Evolutionary conservation across 2,888 invertebrate species (phyloP).

Genomic region (Lycaena phlaeas): DNA sequence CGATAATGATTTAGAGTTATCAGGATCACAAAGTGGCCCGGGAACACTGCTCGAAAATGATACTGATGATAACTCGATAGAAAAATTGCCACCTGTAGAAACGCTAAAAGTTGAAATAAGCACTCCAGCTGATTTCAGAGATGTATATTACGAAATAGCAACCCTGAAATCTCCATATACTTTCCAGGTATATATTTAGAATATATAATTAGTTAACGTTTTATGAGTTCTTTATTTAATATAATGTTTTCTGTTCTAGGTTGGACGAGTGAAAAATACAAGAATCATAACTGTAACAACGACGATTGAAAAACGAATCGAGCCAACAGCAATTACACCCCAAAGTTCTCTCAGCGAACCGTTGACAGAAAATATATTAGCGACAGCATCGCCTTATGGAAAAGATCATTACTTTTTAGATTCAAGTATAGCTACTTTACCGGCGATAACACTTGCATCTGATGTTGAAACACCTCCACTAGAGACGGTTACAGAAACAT

Average conservation of each 20-base stretch:
- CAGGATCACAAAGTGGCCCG: slow-evolving; percentile 77
- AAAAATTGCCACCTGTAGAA: slow-evolving; percentile 78
- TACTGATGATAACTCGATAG: slow-evolving; percentile 76
- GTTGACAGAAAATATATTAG: slow-evolving; percentile 89
- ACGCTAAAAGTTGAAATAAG: slow-evolving; percentile 92
- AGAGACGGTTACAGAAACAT: slow-evolving; percentile 91
- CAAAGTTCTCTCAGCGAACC: slow-evolving; percentile 81
- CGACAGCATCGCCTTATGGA: slow-evolving; percentile 82
- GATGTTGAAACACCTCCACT: slow-evolving; percentile 88
- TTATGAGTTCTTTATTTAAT: not conserved
- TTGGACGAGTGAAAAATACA: slow-evolving; percentile 89
- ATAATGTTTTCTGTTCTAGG: slow-evolving; percentile 67
- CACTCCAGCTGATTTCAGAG: slow-evolving; percentile 87
- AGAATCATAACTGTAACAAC: slow-evolving; percentile 91
- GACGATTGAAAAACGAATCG: slow-evolving; percentile 85
- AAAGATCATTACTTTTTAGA: slow-evolving; percentile 79
- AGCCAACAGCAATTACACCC: slow-evolving; percentile 67
- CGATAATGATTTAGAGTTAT: slow-evolving; percentile 80
- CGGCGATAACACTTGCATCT: slow-evolving; percentile 82
- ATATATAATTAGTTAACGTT: not conserved
- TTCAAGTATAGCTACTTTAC: slow-evolving; percentile 87
- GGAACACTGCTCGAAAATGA: slow-evolving; percentile 75
- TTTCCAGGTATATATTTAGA: slow-evolving; percentile 79
- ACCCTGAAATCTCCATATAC: slow-evolving; percentile 92
- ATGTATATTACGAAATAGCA: slow-evolving; percentile 91